Base-by-base conservation (phyloP, 2,113 vertebrate genomes). In the Salvator merianae region DNA sequence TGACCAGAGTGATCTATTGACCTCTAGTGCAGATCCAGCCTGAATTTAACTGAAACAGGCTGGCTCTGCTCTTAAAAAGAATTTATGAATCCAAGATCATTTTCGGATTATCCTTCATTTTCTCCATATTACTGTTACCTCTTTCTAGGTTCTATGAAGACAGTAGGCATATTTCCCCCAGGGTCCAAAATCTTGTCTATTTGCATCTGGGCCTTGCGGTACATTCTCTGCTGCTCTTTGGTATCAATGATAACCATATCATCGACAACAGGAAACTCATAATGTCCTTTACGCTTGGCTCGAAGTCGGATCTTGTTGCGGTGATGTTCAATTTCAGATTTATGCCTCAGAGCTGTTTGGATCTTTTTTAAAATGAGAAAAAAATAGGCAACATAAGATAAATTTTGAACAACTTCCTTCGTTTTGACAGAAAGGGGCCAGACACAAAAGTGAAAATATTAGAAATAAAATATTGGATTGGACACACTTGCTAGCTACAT, bases 101-200 rank as follows among this genome's bases (percentile, higher is more conserved):
- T 59, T 59, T 4, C 55, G 18, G 55, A 59, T 59, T 20, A 18
- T 71, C 9, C 24, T 13, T 2, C 26, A 40, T 86, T 63, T 13
- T 75, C 81, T 59, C 70, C 84, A 69, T 62, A 26, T 34, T 6
- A 30, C 26, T 24, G 38, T 85, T 91, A 97, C 97, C 98, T 98
- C 94, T 98, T 99, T 91, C 97, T 96, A 82, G 97, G 96, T 82
- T 99, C 98, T 76, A 98, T 97, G 91, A 98, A 98, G 88, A 97
- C 94, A 0, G 97, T 95, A 14, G 97, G 96, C 86, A 97, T 94
- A 0, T 94, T 96, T 80, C 95, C 90, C 22, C 97, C 97, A 5
- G 98, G 98, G 92, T 99, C 98, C 92, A 99, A 94, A 89, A 99
- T 99, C 95, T 98, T 99, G 94, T 99, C 98, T n/a, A 99, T 99